Conservation (phyloP, 2,888 invertebrate species). For the Lithosia quadra region DNA sequence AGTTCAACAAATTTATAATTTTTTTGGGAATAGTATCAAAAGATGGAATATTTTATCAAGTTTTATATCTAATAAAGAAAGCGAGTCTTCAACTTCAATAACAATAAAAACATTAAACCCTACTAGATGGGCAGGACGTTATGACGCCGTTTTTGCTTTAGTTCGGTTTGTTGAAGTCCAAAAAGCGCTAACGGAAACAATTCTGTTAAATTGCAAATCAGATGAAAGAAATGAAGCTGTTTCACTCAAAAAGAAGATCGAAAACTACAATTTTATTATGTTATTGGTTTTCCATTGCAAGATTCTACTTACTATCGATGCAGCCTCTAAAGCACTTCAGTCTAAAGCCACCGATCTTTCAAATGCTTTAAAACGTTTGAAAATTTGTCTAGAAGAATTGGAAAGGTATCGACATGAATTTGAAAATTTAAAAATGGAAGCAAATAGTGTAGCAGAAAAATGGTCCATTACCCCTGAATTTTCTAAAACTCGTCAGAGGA, state of each 20-base stretch:
- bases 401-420: slow-evolving; percentile 41
- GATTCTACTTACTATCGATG: not conserved
- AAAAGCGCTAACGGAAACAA: no score
- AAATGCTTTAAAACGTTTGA: slow-evolving; percentile 35
- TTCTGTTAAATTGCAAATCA: no score
- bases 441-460: slow-evolving; percentile 18
- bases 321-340: slow-evolving; percentile 40
- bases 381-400: slow-evolving; percentile 39
- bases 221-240: no score
- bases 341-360: slow-evolving; percentile 36
- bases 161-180: no score
- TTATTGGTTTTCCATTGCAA: slow-evolving; percentile 1
- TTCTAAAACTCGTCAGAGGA: no score
- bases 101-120: slow-evolving; percentile 29
- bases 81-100: no score
- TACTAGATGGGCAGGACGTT: slow-evolving; percentile 3
- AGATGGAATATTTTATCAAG: no score
- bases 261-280: no score
- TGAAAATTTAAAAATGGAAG: slow-evolving; percentile 42
- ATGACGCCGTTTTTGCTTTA: not conserved
- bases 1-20: no score
- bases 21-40: no score
- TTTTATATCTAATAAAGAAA: slow-evolving; percentile 33
- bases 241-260: no score
- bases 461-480: no score